Evolutionary conservation across 92 coral and sea anemone genomes (phyloP).

Genomic region (Epizoanthus illoricatus): DNA sequence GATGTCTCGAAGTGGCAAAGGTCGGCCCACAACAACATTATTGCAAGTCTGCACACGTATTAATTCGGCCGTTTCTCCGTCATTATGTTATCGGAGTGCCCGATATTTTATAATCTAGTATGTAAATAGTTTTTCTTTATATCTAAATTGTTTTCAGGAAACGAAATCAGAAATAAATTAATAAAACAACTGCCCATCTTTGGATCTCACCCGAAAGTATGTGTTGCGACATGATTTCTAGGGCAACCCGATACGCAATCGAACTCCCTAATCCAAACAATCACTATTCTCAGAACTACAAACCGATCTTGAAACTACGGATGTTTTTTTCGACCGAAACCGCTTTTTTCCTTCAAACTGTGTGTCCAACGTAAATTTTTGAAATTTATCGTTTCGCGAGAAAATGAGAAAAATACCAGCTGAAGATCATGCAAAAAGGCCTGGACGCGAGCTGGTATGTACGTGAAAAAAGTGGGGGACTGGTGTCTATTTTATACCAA

Average conservation of each 20-base stretch:
- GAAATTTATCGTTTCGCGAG: too few relatives aligned
- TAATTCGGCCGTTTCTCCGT: conserved; percentile 24
- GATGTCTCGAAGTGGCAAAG: not conserved
- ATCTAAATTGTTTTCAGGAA: not conserved
- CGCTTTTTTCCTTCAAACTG: too few relatives aligned
- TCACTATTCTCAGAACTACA: too few relatives aligned
- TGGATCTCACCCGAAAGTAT: not conserved
- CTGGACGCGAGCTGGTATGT: too few relatives aligned
- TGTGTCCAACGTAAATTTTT: too few relatives aligned
- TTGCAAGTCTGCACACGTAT: not conserved
- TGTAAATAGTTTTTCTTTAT: conserved; percentile 26
- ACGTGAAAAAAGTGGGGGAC: too few relatives aligned
- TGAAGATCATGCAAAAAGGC: too few relatives aligned
- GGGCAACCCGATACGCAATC: conserved; percentile 13
- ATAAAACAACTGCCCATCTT: conserved; percentile 4
- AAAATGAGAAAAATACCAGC: too few relatives aligned
- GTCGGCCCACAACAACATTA: conserved; percentile 8
- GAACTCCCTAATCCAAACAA: not conserved
- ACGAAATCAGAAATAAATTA: conserved; percentile 1
- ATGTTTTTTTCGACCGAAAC: too few relatives aligned
- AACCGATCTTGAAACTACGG: too few relatives aligned
- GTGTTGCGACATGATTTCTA: conserved; percentile 22
- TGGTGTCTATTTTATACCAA: too few relatives aligned
- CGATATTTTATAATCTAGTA: not conserved
- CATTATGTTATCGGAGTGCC: not conserved